These are phyloP conservation scores for Nephotettix cincticeps DNA, from an alignment of 1,140 invertebrate species.

Conservation along the genomic window DNA sequence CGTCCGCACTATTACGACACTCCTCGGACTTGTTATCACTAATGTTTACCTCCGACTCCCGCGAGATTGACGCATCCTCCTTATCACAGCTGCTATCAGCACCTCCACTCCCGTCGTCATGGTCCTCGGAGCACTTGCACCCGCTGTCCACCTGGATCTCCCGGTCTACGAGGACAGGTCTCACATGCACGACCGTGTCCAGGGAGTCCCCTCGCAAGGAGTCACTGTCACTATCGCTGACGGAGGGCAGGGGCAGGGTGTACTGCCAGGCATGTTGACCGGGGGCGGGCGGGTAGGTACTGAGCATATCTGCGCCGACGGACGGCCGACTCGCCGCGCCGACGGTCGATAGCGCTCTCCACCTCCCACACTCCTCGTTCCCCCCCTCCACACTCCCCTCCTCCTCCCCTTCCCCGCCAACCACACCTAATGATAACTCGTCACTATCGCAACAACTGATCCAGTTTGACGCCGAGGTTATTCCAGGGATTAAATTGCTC, in stretches of 20 bases:
- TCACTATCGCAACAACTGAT: constrained; percentile 24
- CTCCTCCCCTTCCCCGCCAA: neutral
- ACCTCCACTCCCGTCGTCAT: neutral
- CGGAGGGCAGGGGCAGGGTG: neutral
- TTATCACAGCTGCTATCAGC: constrained; percentile 3
- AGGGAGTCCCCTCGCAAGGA: neutral
- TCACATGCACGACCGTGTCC: neutral
- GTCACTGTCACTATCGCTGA: constrained; percentile 8
- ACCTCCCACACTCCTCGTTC: constrained; percentile 13
- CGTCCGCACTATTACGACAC: neutral
- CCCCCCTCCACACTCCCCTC: neutral
- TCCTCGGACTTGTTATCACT: too few species aligned
- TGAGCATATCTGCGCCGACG: neutral
- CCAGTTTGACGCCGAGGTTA: constrained; percentile 19
- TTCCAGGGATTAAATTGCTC: constrained; percentile 20
- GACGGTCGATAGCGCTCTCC: constrained; percentile 13
- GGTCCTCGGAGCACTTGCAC: neutral
- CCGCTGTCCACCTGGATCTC: constrained; percentile 13
- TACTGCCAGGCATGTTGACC: neutral
- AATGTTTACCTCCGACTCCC: neutral
- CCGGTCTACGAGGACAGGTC: neutral
- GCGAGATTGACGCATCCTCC: too few species aligned
- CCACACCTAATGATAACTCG: constrained; percentile 13
- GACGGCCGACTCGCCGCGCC: neutral
- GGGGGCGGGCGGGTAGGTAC: neutral